Conservation (phyloP, 2,888 invertebrate species). For the Dascillus cervinus region DNA sequence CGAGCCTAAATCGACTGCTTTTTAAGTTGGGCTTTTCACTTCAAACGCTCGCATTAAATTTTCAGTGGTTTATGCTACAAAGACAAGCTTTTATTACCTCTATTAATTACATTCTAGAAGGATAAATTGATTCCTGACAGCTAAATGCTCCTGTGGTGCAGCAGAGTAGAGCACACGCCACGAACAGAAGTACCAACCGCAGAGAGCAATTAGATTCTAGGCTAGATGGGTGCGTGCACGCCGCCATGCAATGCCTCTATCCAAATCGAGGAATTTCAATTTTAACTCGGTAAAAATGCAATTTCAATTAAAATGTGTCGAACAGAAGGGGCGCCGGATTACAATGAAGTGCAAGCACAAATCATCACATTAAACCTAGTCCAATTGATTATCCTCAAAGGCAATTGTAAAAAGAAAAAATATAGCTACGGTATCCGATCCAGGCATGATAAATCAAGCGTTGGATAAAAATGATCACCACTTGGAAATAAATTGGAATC, state of each 20-base stretch:
- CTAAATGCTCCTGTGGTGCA: constrained; percentile 20
- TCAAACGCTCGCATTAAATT: too few relatives aligned
- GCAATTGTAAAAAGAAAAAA: constrained; percentile 35
- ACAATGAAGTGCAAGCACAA: too few relatives aligned
- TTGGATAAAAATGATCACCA: constrained; percentile 34
- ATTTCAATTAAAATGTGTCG: constrained; percentile 3
- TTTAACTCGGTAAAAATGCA: constrained; percentile 5
- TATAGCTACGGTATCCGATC: constrained; percentile 31
- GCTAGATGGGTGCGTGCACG: constrained; percentile 19
- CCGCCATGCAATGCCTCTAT: constrained; percentile 17
- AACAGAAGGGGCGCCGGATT: too few relatives aligned
- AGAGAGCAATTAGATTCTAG: constrained; percentile 20
- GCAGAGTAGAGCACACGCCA: constrained; percentile 16
- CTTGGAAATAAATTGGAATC: constrained; percentile 33
- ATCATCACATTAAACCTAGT: constrained; percentile 26
- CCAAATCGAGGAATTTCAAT: constrained; percentile 7
- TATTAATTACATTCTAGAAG: constrained; percentile 21
- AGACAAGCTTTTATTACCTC: constrained; percentile 18
- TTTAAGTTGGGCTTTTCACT: too few relatives aligned
- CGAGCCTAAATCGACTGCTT: too few relatives aligned
- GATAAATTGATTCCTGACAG: constrained; percentile 24
- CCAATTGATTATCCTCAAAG: constrained; percentile 29
- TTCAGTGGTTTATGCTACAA: too few relatives aligned
- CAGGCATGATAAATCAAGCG: constrained; percentile 34
- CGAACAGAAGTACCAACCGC: constrained; percentile 17